phyloP scores from a whole-genome alignment of 1,140 invertebrate species.

The Whitmania pigra region DNA sequence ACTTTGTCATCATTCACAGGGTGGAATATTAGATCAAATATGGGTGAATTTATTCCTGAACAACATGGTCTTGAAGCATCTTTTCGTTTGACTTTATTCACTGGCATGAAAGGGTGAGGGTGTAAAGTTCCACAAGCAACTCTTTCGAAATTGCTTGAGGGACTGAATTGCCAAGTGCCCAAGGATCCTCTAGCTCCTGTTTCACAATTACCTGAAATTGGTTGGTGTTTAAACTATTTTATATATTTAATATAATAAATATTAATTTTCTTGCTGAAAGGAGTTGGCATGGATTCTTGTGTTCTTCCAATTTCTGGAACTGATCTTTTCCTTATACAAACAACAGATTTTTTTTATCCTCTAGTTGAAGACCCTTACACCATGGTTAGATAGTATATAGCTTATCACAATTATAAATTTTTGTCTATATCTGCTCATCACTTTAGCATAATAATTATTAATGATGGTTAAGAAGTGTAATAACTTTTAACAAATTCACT shows the following conservation, averaged over 20 bases:
- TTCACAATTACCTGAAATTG: not conserved
- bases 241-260: not conserved
- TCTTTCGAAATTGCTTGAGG: constrained; percentile 85
- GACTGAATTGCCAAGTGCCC: constrained; percentile 45
- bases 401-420: too few species aligned
- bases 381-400: constrained; percentile 53
- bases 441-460: too few species aligned
- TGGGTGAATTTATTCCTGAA: constrained; percentile 72
- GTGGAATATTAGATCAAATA: not conserved
- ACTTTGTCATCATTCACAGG: too few species aligned
- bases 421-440: too few species aligned
- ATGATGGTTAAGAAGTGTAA: too few species aligned
- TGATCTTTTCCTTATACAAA: constrained; percentile 85
- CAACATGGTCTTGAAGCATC: constrained; percentile 78
- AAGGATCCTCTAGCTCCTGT: constrained; percentile 41
- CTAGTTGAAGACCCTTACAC: constrained; percentile 96
- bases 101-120: constrained; percentile 95
- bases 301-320: constrained; percentile 78
- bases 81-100: constrained; percentile 89
- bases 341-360: constrained; percentile 96
- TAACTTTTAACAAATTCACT: too few species aligned
- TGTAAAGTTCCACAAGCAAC: constrained; percentile 97
- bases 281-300: constrained; percentile 78
- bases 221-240: not conserved
- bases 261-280: constrained; percentile 44